phyloP scores from a whole-genome alignment of 2,888 invertebrate species.

The Congeria kusceri region DNA sequence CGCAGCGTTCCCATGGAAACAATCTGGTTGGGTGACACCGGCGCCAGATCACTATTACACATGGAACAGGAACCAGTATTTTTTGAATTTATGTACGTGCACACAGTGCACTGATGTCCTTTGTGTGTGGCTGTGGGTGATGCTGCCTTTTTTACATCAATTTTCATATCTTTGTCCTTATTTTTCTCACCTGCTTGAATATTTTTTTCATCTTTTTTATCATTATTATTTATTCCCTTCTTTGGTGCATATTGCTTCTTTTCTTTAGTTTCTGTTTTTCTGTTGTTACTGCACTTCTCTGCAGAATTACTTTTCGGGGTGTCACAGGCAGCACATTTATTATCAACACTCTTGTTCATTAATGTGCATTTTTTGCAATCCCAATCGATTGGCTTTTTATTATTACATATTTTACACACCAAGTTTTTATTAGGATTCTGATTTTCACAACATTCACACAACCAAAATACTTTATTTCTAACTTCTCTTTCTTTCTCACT shows the following conservation, averaged over 20 bases:
- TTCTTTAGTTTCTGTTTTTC: background rate
- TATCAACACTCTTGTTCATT: conserved; percentile 58
- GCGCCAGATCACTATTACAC: conserved; percentile 59
- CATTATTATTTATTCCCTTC: background rate
- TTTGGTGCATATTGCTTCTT: background rate
- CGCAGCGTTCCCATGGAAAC: conserved; percentile 50
- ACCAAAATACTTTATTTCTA: conserved; percentile 1
- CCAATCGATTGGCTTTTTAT: conserved; percentile 66
- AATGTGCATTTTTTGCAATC: conserved; percentile 74
- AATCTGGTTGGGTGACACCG: conserved; percentile 31
- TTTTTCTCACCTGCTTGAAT: background rate
- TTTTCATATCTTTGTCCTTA: conserved; percentile 2
- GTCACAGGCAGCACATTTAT: conserved; percentile 68
- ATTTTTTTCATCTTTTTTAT: background rate
- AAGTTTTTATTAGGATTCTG: background rate
- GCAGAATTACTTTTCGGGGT: conserved; percentile 32
- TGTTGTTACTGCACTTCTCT: background rate
- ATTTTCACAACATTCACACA: background rate
- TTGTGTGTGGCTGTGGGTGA: background rate
- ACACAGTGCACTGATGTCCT: conserved; percentile 64
- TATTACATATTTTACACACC: conserved; percentile 94
- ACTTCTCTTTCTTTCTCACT: conserved; percentile 19
- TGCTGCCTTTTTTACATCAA: background rate
- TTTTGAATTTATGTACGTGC: conserved; percentile 70
- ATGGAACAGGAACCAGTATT: conserved; percentile 63